Base-by-base conservation (phyloP, 2,113 vertebrate genomes). In the Tamias sibiricus region DNA sequence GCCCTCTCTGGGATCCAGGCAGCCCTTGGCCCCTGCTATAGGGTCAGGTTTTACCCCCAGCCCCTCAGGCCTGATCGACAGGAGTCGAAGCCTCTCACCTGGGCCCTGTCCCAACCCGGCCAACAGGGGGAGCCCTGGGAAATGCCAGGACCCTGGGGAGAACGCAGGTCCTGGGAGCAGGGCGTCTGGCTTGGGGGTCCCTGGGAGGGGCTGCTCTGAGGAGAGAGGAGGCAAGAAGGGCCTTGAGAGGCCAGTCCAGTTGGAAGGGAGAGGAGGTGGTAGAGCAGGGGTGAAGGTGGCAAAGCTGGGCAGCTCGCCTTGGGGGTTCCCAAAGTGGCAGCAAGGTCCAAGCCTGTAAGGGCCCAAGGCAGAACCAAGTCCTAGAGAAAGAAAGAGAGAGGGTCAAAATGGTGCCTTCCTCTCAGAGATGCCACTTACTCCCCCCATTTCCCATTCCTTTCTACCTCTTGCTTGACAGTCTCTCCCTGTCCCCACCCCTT, bases 271-370 rank as follows among this genome's bases (percentile, higher is more conserved):
- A 4, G 52, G 8, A 4, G 89, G 35, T 0, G 30, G 87, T 16
- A 90, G 35, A 0, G 90, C 12, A 0, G 81, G 42, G 7, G 92
- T 6, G 22, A 91, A 80, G 68, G 94, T 14, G 1, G 76, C 85
- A 16, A 81, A 62, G 11, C 13, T 4, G 10, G 91, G 47, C 2
- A 52, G 52, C 19, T 95, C 28, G 2, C 77, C 75, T 3, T 19
- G 85, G 62, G 72, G 85, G 42, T 24, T 71, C 66, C 91, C 84
- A 24, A 84, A 2, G 1, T 40, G 40, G 93, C 96, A 98, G 81
- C 97, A 94, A 57, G 93, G 79, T 6, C 80, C 26, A 4, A 94
- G 86, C 47, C 64, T 49, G 81, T 40, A 93, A 1, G 68, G 42
- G 16, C 35, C n/a, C 7, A 42, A 32, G 2, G 7, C 2, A n/a